Evolutionary conservation across 2,113 vertebrate species (phyloP), one percentile per base, ranked within the genome.

Genomic region (Ibidorhyncha struthersii): DNA sequence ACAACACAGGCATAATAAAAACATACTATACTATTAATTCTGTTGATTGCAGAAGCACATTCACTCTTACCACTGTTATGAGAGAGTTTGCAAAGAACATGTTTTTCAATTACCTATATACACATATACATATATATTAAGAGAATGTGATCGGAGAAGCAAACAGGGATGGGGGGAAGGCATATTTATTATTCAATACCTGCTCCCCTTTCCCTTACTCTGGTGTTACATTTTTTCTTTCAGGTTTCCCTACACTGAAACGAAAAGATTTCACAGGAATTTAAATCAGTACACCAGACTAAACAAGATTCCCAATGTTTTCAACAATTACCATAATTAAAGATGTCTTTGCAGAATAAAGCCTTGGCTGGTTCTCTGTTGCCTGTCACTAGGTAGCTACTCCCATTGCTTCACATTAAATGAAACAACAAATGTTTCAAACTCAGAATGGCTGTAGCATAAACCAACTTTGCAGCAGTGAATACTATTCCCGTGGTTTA

Each of bases 241-340:
- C 55, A 45, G 23, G 36, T 61, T 90, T 65, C 19, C 29, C 87
- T 61, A 77, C 8, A 32, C 45, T 45, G 45, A 90, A 92, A 80
- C 4, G 2, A 72, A 86, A 92, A 80, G 5, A 86, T 81, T 90
- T 96, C 89, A 73, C 40, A 62, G 29, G 55, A 83, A 89, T 95
- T 96, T 73, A 89, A 80, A 92, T 62, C 11, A 58, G 53, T 32
- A 38, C 8, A 86, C n/a, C 63, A 73, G 72, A 95, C 72, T 81
- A 83, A 94, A 90, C 25, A 66, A 45, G 45, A 92, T 53, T 81
- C 34, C 27, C 50, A 30, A 20, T 65, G 67, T 71, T 95, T 93
- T 88, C 69, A 89, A 76, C 43, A 67, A 90, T 93, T 91, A 88
- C 45, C 71, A 86, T 79, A 96, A 97, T 87, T 91, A 96, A 89